phyloP scores from a whole-genome alignment of 2,888 invertebrate genomes.

The Cistogaster globosa region DNA sequence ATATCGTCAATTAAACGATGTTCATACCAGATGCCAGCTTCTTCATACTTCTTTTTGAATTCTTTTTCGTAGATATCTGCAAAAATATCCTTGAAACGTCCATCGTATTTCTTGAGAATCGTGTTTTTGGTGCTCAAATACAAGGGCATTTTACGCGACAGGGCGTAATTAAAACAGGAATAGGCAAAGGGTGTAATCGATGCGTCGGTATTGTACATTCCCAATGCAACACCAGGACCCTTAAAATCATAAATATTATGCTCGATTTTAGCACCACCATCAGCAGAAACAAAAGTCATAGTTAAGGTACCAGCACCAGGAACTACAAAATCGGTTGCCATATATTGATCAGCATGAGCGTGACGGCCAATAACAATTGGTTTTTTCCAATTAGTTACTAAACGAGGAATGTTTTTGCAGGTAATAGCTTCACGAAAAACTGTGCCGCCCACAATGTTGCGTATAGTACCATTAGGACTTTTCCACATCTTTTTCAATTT shows the following conservation, averaged over 20 bases:
- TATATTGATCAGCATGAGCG: slow-evolving; percentile 98
- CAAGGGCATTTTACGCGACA: slow-evolving; percentile 92
- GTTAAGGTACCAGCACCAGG: slow-evolving; percentile 95
- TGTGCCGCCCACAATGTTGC: slow-evolving; percentile 91
- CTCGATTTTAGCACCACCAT: slow-evolving; percentile 85
- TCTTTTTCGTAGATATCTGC: slow-evolving; percentile 95
- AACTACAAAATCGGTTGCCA: slow-evolving; percentile 97
- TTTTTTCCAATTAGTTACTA: slow-evolving; percentile 97
- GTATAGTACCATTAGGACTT: slow-evolving; percentile 94
- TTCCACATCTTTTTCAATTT: slow-evolving; percentile 95
- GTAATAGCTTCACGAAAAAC: slow-evolving; percentile 93
- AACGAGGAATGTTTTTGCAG: slow-evolving; percentile 96
- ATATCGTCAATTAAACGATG: slow-evolving; percentile 99
- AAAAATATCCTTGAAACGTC: slow-evolving; percentile 98
- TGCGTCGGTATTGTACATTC: slow-evolving; percentile 98
- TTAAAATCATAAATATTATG: slow-evolving; percentile 93
- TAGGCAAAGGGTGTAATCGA: slow-evolving; percentile 97
- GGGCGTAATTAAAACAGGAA: slow-evolving; percentile 95
- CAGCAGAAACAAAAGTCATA: slow-evolving; percentile 89
- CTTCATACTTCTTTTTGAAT: slow-evolving; percentile 93
- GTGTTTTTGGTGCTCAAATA: slow-evolving; percentile 99
- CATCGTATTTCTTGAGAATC: slow-evolving; percentile 97
- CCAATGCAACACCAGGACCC: slow-evolving; percentile 95
- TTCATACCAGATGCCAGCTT: slow-evolving; percentile 97
- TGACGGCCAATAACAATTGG: slow-evolving; percentile 99